phyloP scores from a whole-genome alignment of 2,113 vertebrate species.

The Daubentonia madagascariensis region DNA sequence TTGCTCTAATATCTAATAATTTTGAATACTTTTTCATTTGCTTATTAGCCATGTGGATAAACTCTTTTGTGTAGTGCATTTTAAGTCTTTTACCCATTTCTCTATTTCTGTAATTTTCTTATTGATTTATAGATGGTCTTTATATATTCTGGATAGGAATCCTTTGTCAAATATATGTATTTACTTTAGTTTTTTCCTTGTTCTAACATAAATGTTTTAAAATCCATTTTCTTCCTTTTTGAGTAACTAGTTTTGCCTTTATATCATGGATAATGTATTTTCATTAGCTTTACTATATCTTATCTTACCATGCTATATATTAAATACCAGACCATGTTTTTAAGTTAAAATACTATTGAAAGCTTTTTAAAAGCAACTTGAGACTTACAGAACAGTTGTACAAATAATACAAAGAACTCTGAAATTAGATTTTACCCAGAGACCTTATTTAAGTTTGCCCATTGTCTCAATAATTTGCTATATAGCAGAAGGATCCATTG shows the following conservation, averaged over 20 bases:
- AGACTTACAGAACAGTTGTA: not conserved
- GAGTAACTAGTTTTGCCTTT: not conserved
- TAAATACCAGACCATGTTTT: not conserved
- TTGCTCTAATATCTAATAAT: constrained; percentile 14
- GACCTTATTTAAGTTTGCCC: not conserved
- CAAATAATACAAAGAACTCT: not conserved
- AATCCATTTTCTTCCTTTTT: not conserved
- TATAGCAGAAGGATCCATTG: not conserved
- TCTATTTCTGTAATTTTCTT: not conserved
- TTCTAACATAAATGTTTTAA: not conserved
- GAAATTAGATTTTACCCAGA: not conserved
- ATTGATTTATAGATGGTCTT: not conserved
- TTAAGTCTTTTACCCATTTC: not conserved
- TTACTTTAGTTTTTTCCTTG: not conserved
- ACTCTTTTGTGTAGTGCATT: not conserved
- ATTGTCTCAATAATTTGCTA: not conserved
- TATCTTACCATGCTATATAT: not conserved
- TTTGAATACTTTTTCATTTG: constrained; percentile 14
- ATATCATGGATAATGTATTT: not conserved
- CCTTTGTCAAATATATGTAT: not conserved
- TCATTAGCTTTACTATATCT: not conserved
- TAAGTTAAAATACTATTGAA: constrained; percentile 39
- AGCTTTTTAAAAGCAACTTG: not conserved
- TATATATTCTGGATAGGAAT: not conserved
- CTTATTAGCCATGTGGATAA: not conserved